phyloP scores from a whole-genome alignment of 2,888 invertebrate genomes.

The Bellardia bayeri region DNA sequence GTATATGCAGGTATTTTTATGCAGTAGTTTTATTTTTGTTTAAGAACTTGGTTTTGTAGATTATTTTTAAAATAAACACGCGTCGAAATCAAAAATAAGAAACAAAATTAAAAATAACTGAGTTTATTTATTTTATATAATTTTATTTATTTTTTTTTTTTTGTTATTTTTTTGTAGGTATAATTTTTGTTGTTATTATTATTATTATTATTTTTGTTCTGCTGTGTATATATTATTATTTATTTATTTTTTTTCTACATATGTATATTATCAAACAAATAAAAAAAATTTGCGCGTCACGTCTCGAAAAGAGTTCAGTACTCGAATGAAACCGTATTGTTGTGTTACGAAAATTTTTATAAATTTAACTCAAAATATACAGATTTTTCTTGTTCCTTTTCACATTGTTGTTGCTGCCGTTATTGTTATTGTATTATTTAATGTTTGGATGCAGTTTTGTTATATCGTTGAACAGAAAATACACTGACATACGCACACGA shows the following conservation, averaged over 20 bases:
- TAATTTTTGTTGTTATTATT: conserved; percentile 24
- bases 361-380: conserved; percentile 70
- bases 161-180: neutral
- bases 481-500: neutral
- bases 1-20: neutral
- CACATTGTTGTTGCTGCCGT: neutral
- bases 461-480: conserved; percentile 26
- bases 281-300: conserved; percentile 72
- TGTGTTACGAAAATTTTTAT: conserved; percentile 73
- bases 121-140: conserved; percentile 67
- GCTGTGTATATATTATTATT: conserved; percentile 13
- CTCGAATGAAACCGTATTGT: conserved; percentile 73
- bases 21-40: conserved; percentile 59
- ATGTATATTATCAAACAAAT: conserved; percentile 54
- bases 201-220: conserved; percentile 17
- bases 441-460: conserved; percentile 66
- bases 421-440: conserved; percentile 25
- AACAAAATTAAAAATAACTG: conserved; percentile 65
- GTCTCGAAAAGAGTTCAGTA: conserved; percentile 73
- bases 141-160: conserved; percentile 55
- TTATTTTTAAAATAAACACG: conserved; percentile 72
- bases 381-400: conserved; percentile 64
- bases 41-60: conserved; percentile 52
- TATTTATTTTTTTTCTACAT: conserved; percentile 43
- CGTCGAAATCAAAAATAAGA: conserved; percentile 54